A percentile compares a stretch with the other conserved stretches of the same genome.
Conservation (phyloP, 2,113 vertebrate species). For the Archocentrus centrarchus region DNA sequence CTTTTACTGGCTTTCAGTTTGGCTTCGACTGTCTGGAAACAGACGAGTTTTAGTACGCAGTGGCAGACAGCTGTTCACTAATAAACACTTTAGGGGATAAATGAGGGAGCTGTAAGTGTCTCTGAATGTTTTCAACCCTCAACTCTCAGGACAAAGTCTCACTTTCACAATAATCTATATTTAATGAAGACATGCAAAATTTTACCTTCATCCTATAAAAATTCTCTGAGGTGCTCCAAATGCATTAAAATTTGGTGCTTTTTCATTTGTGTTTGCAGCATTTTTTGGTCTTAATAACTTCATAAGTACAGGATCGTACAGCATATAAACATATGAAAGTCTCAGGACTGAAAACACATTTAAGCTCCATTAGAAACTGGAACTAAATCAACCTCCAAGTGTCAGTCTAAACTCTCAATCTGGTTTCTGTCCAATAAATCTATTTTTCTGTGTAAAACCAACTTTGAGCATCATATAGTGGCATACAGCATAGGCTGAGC, state of each 20-base stretch:
- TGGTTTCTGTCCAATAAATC: background rate
- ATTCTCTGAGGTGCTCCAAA: background rate
- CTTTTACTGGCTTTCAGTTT: slow-evolving; percentile 2
- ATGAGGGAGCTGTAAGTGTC: slow-evolving; percentile 9
- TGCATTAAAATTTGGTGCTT: background rate
- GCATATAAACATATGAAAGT: background rate
- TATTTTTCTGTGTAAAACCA: background rate
- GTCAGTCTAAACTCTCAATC: background rate
- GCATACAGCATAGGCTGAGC: background rate
- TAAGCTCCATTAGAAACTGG: background rate
- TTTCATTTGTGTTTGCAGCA: background rate
- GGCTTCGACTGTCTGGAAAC: background rate
- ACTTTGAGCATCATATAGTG: background rate
- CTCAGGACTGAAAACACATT: background rate
- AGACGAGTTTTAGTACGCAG: background rate
- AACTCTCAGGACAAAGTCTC: slow-evolving; percentile 5
- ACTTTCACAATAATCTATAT: background rate
- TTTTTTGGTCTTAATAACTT: background rate
- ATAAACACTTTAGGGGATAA: slow-evolving; percentile 7
- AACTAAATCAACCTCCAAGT: too few species aligned
- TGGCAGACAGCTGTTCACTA: background rate
- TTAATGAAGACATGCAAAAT: background rate
- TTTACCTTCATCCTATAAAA: background rate
- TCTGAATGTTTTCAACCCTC: slow-evolving; percentile 10
- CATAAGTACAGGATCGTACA: background rate